Conservation (phyloP, 2,797 vertebrate species). For the Fringilla coelebs region DNA sequence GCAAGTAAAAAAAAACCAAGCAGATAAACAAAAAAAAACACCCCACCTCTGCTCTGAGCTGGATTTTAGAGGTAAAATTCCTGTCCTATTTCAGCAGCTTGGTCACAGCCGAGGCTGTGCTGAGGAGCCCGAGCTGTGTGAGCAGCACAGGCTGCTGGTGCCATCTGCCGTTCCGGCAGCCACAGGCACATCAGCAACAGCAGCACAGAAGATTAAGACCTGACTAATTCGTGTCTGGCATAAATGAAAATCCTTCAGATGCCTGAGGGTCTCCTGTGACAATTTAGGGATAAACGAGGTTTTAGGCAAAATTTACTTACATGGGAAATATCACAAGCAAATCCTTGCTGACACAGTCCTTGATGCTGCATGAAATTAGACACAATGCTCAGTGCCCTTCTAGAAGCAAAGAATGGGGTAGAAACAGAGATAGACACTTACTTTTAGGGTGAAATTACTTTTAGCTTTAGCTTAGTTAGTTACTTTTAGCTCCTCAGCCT, state of each 20-base stretch:
- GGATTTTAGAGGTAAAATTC: not conserved
- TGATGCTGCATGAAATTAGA: not conserved
- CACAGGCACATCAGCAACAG: not conserved
- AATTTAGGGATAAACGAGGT: not conserved
- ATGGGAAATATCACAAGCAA: not conserved
- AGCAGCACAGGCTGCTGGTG: conserved; percentile 13
- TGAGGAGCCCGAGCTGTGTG: not conserved
- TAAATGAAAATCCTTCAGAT: not conserved
- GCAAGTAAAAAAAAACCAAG: too few species aligned
- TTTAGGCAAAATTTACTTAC: not conserved
- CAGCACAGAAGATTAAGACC: not conserved
- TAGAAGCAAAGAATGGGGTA: not conserved
- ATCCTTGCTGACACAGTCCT: not conserved
- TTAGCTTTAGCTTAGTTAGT: not conserved
- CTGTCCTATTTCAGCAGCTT: rapidly evolving
- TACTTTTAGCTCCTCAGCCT: not conserved
- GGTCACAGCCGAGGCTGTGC: not conserved
- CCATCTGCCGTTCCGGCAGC: conserved; percentile 42
- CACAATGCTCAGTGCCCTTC: not conserved
- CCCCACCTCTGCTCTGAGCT: not conserved
- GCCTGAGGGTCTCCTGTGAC: not conserved
- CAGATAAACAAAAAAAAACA: too few species aligned
- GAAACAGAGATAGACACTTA: not conserved
- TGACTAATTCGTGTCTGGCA: not conserved
- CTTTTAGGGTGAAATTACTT: not conserved